Evolutionary conservation across 2,888 invertebrate genomes (phyloP), one percentile per base, ranked within the genome.

Genomic region (Rambutsinella grinnellia): DNA sequence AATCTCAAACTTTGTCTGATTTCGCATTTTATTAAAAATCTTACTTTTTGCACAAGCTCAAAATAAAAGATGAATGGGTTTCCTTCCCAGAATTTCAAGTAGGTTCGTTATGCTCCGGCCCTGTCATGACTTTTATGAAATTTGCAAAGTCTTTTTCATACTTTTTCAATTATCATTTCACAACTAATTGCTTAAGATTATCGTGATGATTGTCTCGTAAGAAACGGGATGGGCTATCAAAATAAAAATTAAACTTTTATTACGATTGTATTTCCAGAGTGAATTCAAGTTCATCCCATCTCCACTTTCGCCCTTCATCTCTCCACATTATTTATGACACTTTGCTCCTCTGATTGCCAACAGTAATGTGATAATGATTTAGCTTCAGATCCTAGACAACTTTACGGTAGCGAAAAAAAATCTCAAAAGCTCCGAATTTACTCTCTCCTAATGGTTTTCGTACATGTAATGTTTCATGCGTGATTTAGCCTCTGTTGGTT

Each of bases 31-130:
- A 46, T 2, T 2, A 46, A 2, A 6, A 17, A 15, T 46, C 8
- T 46, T 19, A 62, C 19, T 51, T 28, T 47, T 44, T 36, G 23
- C 24, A n/a, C 26, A 15, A 56, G n/a, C n/a, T n/a, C n/a, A n/a
- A n/a, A n/a, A n/a, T n/a, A 36, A 47, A 66, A 66, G 66, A 66
- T 66, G 66, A 66, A 66, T 53, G 66, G 57, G 66, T 66, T 66
- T 66, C 57, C 46, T 66, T 66, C 66, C 56, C 46, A 66, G 66
- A 47, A 66, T 66, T n/a, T n/a, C n/a, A n/a, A n/a, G 66, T 57
- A 66, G 56, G 56, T 56, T 47, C 56, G 57, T 57, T 63, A 63
- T 53, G 63, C 53, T 53, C 53, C 17, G 53, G 51, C 13, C 53
- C 51, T 53, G 53, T 63, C 51, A 63, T 63, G 51, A 62, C 51